Base-by-base conservation (phyloP, 2,113 vertebrate species). In the Murina feae region DNA sequence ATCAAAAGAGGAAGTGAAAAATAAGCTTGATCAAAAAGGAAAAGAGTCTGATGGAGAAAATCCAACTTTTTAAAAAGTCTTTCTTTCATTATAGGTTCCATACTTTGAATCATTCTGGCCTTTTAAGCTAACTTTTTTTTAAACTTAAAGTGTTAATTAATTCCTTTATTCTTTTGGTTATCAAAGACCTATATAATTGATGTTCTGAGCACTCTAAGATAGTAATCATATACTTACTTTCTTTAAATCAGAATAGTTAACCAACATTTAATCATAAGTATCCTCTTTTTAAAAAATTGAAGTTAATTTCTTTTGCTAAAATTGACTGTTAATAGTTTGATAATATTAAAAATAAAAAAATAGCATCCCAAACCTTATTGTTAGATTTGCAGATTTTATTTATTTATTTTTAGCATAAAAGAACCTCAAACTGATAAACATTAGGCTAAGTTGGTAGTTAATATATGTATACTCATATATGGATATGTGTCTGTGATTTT, bases 71-170 rank as follows among this genome's bases (percentile, higher is more conserved):
- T 21, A n/a, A 92, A 93, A 18, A 18, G 9, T 72, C 47, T 81
- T 92, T 93, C 75, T 94, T 80, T 95, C 37, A 72, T 16, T 35
- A 90, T 21, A 82, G n/a, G 0, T 80, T 71, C n/a, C 63, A 81
- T 35, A 25, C 42, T 93, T 90, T 84, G 76, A 90, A 85, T 78
- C 55, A 68, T 66, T 87, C 89, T 87, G 37, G 17, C 81, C 71
- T 95, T 94, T 96, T 65, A 92, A 90, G 82, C 17, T 86, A 44
- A 88, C n/a, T 39, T 89, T 30, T 79, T 93, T 75, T 28, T 4
- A 11, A 25, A 74, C 74, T 90, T 95, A 84, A 87, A 93, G 37
- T 93, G 68, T 85, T 82, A 96, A 93, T 94, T 86, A 90, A 82
- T 93, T 30, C 12, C 23, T 93, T 93, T 86, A 47, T 90, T 91